Percentiles rank a stretch among this genome's conserved stretches.
Evolutionary conservation across 2,888 invertebrate genomes (phyloP).

Genomic region (Copidosoma aretas): DNA sequence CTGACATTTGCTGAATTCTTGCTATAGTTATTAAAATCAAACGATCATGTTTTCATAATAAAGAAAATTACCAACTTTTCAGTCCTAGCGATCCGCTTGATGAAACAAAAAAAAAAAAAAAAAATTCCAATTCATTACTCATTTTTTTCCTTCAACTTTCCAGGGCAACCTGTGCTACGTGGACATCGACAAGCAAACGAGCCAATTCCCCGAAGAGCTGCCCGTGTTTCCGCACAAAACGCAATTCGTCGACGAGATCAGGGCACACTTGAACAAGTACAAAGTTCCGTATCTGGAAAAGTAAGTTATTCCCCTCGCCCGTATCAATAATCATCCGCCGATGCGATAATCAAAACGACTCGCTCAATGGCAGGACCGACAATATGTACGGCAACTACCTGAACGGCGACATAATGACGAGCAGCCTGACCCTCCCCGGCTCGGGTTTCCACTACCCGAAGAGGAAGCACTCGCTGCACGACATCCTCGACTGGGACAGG

Average conservation of each 20-base stretch:
- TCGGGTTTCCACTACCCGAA: slow-evolving; percentile 69
- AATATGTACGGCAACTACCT: slow-evolving; percentile 60
- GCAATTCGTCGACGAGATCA: slow-evolving; percentile 85
- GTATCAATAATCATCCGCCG: not conserved
- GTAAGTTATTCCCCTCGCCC: slow-evolving; percentile 48
- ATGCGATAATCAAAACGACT: not conserved
- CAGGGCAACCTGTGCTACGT: slow-evolving; percentile 94
- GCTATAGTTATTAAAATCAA: too few species aligned
- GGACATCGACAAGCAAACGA: slow-evolving; percentile 90
- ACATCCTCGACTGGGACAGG: slow-evolving; percentile 74
- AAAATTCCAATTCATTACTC: too few species aligned
- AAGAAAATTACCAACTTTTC: too few species aligned
- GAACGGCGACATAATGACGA: slow-evolving; percentile 75
- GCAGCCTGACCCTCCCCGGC: slow-evolving; percentile 78
- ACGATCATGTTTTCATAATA: too few species aligned
- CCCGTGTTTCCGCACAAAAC: slow-evolving; percentile 90
- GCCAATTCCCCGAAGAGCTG: slow-evolving; percentile 94
- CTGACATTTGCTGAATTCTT: slow-evolving; percentile 12
- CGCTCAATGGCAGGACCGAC: slow-evolving; percentile 53
- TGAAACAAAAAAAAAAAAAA: too few species aligned
- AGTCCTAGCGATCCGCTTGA: too few species aligned
- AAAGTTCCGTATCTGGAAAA: slow-evolving; percentile 60
- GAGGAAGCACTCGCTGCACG: slow-evolving; percentile 82
- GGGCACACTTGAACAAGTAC: slow-evolving; percentile 70
- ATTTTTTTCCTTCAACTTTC: too few species aligned